Evolutionary conservation across 2,888 invertebrate genomes (phyloP), one percentile per base, ranked within the genome.

Genomic region (Dynastes grantii): DNA sequence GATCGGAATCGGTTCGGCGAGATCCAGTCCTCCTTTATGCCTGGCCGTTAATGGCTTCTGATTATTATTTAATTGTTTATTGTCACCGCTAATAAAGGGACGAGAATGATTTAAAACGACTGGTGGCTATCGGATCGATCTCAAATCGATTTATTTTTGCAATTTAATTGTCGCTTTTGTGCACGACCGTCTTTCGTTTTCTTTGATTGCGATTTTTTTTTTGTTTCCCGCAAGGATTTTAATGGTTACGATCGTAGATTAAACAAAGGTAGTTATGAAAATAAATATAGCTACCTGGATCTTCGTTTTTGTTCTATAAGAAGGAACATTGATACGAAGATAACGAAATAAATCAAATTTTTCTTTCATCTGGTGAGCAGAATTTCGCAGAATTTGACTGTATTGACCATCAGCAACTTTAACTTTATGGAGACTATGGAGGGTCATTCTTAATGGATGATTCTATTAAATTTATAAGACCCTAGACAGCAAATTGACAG

Each of bases 1-100:
- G 68, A 68, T 76, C 75, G 67, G 71, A 76, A 68, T 29, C 49
- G 37, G 27, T 71, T n/a, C 53, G 6, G 16, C 29, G 16, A 8
- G 9, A 40, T 53, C 22, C 37, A 22, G 70, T 55, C 77, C 80
- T 80, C 68, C 73, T 79, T 80, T 81, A 80, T 77, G 55, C 70
- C 53, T 22, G 22, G 64, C 63, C 58, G 61, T 75, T 81, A 81
- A 81, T 81, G 77, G 75, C 75, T 76, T 78, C 77, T 79, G 80
- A 80, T 81, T 81, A 80, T 80, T 80, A 81, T 81, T 80, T 81
- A 81, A 81, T 81, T 81, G 80, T 80, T 80, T 78, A 80, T 81
- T 81, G 78, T 80, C 73, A 70, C 80, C 67, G 78, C 76, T 77
- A 78, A 78, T 78, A 80, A 70, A 51, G 55, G 49, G 65, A 64